Percentiles rank a stretch among this genome's conserved stretches.
Conservation (phyloP, 2,113 vertebrate genomes). For the Pantherophis guttatus region DNA sequence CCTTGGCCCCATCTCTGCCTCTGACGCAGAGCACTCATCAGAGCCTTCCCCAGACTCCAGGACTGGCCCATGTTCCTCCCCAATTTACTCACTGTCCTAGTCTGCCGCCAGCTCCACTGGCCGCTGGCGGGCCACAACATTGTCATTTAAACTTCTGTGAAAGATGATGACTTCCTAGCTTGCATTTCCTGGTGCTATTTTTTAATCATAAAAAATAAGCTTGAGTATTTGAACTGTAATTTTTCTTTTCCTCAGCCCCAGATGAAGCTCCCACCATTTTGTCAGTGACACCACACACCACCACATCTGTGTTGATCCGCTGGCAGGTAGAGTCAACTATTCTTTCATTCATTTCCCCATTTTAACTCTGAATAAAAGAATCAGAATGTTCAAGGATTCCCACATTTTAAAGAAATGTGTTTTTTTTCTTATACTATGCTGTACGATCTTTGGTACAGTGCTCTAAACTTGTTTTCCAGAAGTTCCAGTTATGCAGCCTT, state of each 20-base stretch:
- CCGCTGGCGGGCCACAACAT: too few species aligned
- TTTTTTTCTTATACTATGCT: neutral
- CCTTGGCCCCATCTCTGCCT: too few species aligned
- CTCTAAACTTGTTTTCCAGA: neutral
- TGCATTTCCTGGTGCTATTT: neutral
- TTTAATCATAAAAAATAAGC: too few species aligned
- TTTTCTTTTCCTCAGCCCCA: slow-evolving; percentile 72
- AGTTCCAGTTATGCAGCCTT: neutral
- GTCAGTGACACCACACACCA: slow-evolving; percentile 91
- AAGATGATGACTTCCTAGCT: neutral
- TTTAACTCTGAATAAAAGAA: neutral
- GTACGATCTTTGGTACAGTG: neutral
- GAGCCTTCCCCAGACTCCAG: too few species aligned
- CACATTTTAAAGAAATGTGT: neutral
- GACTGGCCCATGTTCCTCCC: too few species aligned
- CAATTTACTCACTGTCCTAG: too few species aligned
- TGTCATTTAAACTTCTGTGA: neutral
- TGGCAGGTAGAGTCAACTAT: slow-evolving; percentile 81
- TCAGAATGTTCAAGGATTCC: neutral
- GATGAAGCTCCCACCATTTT: slow-evolving; percentile 87
- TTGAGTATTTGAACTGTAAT: neutral
- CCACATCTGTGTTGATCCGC: slow-evolving; percentile 90
- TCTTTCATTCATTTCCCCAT: neutral
- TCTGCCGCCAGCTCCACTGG: too few species aligned
- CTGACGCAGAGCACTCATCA: too few species aligned